Conservation (phyloP, 2,113 vertebrate species). For the Hippocampus barbouri region DNA sequence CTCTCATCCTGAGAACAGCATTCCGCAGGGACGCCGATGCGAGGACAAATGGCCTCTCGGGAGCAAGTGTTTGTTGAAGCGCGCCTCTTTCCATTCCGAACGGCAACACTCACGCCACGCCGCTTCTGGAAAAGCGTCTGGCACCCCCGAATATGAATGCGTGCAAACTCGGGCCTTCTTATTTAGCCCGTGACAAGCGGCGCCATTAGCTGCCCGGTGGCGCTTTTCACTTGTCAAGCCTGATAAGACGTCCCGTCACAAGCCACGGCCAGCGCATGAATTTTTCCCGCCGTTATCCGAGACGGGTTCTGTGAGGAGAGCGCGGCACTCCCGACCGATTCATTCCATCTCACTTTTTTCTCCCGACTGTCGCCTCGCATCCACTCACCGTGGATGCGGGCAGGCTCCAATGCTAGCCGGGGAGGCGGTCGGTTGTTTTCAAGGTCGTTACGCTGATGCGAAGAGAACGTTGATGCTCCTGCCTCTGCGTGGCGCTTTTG, state of each 20-base stretch:
- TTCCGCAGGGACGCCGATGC: constrained; percentile 49
- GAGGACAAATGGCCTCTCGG: constrained; percentile 56
- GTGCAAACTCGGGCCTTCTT: constrained; percentile 57
- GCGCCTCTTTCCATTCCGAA: constrained; percentile 22
- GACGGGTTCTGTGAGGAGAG: constrained; percentile 34
- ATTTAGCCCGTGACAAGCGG: constrained; percentile 57
- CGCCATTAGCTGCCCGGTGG: constrained; percentile 58
- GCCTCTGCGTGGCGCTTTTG: constrained; percentile 46
- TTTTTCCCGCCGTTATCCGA: constrained; percentile 28
- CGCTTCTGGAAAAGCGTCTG: constrained; percentile 50
- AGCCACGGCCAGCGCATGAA: constrained; percentile 55
- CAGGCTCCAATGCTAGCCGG: constrained; percentile 29
- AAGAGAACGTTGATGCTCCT: constrained; percentile 49
- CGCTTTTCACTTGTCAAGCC: constrained; percentile 50
- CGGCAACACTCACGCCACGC: constrained; percentile 23
- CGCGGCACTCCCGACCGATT: constrained; percentile 51
- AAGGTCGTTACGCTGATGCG: constrained; percentile 58
- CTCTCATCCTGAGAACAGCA: constrained; percentile 21
- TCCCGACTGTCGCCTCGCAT: constrained; percentile 57
- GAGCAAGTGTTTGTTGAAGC: constrained; percentile 45
- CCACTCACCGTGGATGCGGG: constrained; percentile 23
- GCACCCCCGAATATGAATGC: constrained; percentile 31
- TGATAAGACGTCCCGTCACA: constrained; percentile 50
- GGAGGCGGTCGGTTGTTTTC: constrained; percentile 28
- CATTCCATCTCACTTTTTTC: constrained; percentile 52